Base-by-base conservation (phyloP, 2,113 vertebrate species). In the Campylomormyrus numenius region DNA sequence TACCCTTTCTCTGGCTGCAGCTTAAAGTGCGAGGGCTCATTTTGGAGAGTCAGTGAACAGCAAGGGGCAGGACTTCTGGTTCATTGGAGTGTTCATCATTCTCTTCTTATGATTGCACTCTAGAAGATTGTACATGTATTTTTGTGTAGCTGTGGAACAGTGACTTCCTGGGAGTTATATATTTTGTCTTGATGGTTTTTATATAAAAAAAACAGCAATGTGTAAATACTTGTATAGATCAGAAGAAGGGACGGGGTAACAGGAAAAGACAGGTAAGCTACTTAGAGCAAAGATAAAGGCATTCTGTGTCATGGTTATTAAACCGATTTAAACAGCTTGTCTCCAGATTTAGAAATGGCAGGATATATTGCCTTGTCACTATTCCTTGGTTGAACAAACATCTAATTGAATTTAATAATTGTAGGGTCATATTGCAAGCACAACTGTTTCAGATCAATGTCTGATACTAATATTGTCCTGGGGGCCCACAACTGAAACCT, bases 391-490 rank as follows among this genome's bases (percentile, higher is more conserved):
- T 88, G 53, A 66, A 88, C 39, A 88, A 46, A 87, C 17, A 87
- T 53, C 27, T 52, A 27, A 87, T 39, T 53, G 15, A 35, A 9
- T 87, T 87, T 53, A 19, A 56, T 31, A 35, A 9, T 9, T 53
- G 50, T 50, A 87, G 50, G n/a, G 48, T 35, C n/a, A 35, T 42
- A 80, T 31, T 87, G 85, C 27, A 53, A 35, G n/a, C 85, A 52
- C 85, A 53, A 53, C 85, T 15, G 85, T 53, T 87, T 87, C 11
- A 31, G 24, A 21, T 85, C 21, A 24, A 9, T 85, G 83, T 85
- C 83, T 87, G 85, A 87, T 87, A 27, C 24, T 86, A 48, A n/a
- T 27, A 87, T 39, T 52, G 56, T 87, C 86, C 56, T 88, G 53
- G 21, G 15, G 45, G 17, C 39, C 53, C 24, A 17, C 35, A 27